A percentile compares a stretch with the other conserved stretches of the same genome.
These are phyloP conservation scores for Melipona quadrifasciata DNA, from an alignment of 1,140 invertebrate genomes.

Conservation along the genomic window DNA sequence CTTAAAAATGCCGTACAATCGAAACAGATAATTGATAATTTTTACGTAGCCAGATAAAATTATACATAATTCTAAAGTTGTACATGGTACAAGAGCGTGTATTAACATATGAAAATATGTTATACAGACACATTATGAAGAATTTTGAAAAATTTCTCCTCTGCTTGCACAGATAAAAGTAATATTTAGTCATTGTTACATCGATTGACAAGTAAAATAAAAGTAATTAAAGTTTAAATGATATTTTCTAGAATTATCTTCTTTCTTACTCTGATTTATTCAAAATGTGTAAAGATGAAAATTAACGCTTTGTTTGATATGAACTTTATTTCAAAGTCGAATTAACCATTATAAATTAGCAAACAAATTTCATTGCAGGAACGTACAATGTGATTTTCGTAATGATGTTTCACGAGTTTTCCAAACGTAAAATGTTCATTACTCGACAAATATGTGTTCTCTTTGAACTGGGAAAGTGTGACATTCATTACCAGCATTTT, in stretches of 20 bases:
- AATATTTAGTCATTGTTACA: background rate
- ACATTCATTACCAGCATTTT: background rate
- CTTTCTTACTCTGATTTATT: too few relatives aligned
- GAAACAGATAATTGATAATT: conserved; percentile 18
- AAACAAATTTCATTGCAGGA: background rate
- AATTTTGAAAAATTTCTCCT: background rate
- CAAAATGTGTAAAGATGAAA: too few relatives aligned
- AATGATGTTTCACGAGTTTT: too few relatives aligned
- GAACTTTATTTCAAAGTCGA: background rate
- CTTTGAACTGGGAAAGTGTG: background rate
- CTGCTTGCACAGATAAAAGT: background rate
- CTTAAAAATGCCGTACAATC: background rate
- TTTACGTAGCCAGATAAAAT: background rate
- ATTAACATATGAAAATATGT: background rate
- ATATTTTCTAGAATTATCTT: background rate
- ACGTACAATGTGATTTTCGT: background rate
- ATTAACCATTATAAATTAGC: background rate
- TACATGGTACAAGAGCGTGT: background rate
- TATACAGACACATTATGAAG: too few relatives aligned
- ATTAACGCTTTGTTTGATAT: background rate
- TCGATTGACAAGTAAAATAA: too few relatives aligned
- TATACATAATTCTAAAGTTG: background rate
- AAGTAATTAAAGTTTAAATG: background rate
- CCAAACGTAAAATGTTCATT: background rate
- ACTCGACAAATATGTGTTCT: background rate